Evolutionary conservation across 2,888 invertebrate genomes (phyloP).

Genomic region (Myopa testacea): DNA sequence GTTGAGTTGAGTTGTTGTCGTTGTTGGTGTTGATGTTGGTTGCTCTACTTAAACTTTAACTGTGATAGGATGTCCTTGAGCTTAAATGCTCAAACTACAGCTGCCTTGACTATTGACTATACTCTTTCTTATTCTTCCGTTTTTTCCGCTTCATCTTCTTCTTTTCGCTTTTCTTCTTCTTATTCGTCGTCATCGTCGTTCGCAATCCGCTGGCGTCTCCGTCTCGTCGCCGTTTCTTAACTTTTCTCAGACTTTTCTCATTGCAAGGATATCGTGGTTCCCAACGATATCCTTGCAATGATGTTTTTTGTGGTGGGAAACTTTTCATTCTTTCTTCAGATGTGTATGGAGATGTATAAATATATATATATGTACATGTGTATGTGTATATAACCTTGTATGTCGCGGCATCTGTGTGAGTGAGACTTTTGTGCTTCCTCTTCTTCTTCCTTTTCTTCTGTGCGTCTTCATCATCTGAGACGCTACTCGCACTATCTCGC

Average conservation of each 20-base stretch:
- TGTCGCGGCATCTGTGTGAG: conserved; percentile 6
- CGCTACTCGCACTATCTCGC: background rate
- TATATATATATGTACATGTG: background rate
- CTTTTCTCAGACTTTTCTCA: conserved; percentile 11
- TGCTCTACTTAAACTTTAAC: conserved; percentile 36
- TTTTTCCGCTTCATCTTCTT: background rate
- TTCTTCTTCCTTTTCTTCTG: conserved; percentile 2
- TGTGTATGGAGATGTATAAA: background rate
- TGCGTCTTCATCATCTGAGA: conserved; percentile 23
- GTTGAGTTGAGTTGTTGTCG: background rate
- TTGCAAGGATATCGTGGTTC: background rate
- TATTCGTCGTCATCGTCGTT: background rate
- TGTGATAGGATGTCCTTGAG: conserved; percentile 35
- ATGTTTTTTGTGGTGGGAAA: conserved; percentile 25
- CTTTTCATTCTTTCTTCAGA: conserved; percentile 18
- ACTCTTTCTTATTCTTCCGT: background rate
- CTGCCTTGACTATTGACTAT: background rate
- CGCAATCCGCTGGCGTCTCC: background rate
- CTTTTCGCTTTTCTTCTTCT: background rate
- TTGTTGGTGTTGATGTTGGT: background rate
- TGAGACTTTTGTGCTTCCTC: background rate
- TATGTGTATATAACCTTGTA: background rate
- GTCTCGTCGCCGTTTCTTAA: background rate
- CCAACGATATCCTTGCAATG: background rate
- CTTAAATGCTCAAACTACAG: conserved; percentile 21